Evolutionary conservation across 2,888 invertebrate species (phyloP).

Genomic region (Gymnoscelis rufifasciata): DNA sequence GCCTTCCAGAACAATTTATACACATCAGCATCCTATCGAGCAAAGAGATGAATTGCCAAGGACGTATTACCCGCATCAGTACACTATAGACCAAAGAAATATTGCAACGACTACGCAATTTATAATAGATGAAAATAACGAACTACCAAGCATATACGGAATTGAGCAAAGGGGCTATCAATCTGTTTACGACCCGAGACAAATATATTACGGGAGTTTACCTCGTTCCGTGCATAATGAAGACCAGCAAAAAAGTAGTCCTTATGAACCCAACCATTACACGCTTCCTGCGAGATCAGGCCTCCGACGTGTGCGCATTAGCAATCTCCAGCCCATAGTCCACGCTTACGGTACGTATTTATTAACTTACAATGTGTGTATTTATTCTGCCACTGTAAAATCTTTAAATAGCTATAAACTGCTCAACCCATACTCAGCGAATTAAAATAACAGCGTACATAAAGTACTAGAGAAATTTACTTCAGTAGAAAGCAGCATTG

Average conservation of each 20-base stretch:
- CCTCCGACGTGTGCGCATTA: conserved; percentile 66
- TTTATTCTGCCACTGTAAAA: neutral
- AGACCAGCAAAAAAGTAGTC: conserved; percentile 36
- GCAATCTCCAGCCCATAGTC: conserved; percentile 59
- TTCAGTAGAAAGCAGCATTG: conserved; percentile 64
- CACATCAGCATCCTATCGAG: conserved; percentile 18
- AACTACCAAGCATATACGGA: conserved; percentile 26
- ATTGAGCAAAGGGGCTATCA: conserved; percentile 40
- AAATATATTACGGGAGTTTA: conserved; percentile 46
- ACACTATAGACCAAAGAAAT: conserved; percentile 7
- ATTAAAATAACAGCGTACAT: conserved; percentile 30
- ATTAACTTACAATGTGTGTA: neutral
- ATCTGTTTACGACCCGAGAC: conserved; percentile 38
- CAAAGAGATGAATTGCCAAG: conserved; percentile 37
- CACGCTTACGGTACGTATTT: conserved; percentile 67
- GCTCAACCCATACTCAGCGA: conserved; percentile 8
- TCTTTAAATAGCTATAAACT: conserved; percentile 7
- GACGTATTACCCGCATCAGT: conserved; percentile 35
- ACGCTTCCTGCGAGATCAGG: conserved; percentile 58
- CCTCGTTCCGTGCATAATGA: conserved; percentile 45
- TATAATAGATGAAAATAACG: conserved; percentile 5
- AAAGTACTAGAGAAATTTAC: conserved; percentile 54
- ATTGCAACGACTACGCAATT: conserved; percentile 26
- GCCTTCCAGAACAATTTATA: conserved; percentile 39
- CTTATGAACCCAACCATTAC: conserved; percentile 47